Conservation (phyloP, 1,140 invertebrate genomes). For the Manduca sexta region DNA sequence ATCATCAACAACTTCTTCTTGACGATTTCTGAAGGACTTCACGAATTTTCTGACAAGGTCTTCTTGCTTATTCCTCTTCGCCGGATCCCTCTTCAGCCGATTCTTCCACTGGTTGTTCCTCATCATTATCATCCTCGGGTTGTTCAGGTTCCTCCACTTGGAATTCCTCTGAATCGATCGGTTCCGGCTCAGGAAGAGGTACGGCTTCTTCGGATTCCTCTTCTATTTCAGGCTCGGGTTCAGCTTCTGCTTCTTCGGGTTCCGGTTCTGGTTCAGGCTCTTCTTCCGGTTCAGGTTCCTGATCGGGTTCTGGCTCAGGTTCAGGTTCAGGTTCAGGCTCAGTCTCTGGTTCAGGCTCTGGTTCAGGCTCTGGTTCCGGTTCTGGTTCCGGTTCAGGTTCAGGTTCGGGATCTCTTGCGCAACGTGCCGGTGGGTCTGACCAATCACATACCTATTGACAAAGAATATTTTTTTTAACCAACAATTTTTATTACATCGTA, state of each 20-base stretch:
- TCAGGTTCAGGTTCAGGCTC: slow-evolving; percentile 32
- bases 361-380: slow-evolving; percentile 28
- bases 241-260: slow-evolving; percentile 15
- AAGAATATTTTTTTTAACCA: slow-evolving; percentile 1
- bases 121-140: slow-evolving; percentile 3
- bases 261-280: slow-evolving; percentile 26
- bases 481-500: background rate
- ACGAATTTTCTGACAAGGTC: slow-evolving; percentile 22
- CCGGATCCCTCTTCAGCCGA: slow-evolving; percentile 31
- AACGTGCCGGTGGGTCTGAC: slow-evolving; percentile 35
- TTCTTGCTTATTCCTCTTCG: slow-evolving; percentile 23
- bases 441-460: slow-evolving; percentile 52
- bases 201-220: slow-evolving; percentile 4
- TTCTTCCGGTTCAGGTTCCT: slow-evolving; percentile 29
- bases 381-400: too few species aligned
- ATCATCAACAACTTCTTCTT: slow-evolving; percentile 4
- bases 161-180: slow-evolving; percentile 5
- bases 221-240: slow-evolving; percentile 17
- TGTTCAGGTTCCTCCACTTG: slow-evolving; percentile 2
- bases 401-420: slow-evolving; percentile 18
- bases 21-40: slow-evolving; percentile 7
- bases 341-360: slow-evolving; percentile 25
- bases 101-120: too few species aligned
- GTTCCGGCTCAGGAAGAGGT: slow-evolving; percentile 9
- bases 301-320: slow-evolving; percentile 30